Evolutionary conservation across 2,888 invertebrate species (phyloP).

Genomic region (Callinectes sapidus): DNA sequence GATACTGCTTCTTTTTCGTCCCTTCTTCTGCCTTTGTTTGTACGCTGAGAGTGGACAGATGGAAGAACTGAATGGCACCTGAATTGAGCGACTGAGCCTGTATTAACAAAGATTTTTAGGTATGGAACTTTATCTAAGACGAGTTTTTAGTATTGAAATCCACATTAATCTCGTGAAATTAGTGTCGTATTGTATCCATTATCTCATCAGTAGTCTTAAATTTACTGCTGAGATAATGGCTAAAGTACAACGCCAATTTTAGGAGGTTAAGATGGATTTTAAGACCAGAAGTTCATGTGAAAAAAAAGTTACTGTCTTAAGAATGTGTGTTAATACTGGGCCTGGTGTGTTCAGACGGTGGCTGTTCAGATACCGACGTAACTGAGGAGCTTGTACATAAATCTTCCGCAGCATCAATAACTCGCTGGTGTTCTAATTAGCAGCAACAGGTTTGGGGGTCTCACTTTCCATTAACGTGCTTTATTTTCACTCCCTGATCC

Average conservation of each 20-base stretch:
- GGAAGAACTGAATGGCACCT: neutral
- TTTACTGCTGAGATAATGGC: no score
- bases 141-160: no score
- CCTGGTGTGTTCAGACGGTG: neutral
- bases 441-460: neutral
- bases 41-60: neutral
- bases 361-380: neutral
- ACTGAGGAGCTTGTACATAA: neutral
- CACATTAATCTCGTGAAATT: no score
- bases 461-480: neutral
- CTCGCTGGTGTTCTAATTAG: neutral
- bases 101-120: no score
- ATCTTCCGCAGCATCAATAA: neutral
- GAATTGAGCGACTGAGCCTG: neutral
- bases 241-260: no score
- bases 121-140: no score
- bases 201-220: no score
- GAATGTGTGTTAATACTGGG: no score
- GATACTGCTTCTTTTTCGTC: neutral
- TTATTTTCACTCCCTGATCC: neutral
- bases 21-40: neutral
- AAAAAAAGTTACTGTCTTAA: no score
- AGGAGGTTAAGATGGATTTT: no score
- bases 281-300: no score
- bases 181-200: no score